These are phyloP conservation scores for Aphis craccivora DNA, from an alignment of 1,140 invertebrate genomes.

Conservation along the genomic window DNA sequence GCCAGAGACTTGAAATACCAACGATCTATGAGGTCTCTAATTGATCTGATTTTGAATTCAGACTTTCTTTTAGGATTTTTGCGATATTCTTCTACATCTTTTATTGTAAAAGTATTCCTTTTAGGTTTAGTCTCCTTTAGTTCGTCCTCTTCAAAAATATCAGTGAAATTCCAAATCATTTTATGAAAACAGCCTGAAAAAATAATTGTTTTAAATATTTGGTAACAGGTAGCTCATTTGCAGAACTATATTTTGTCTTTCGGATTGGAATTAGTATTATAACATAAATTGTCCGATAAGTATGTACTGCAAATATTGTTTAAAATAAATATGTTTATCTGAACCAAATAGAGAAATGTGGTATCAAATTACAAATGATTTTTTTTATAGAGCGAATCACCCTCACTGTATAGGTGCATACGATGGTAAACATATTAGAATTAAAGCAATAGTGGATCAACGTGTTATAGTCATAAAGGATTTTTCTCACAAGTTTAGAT, in stretches of 20 bases:
- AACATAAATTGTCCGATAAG: not conserved
- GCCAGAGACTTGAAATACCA: no score
- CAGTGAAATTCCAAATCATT: not conserved
- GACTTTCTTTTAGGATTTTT: no score
- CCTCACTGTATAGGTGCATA: not conserved
- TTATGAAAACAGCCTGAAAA: not conserved
- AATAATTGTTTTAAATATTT: slow-evolving; percentile 29
- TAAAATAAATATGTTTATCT: not conserved
- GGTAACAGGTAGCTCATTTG: not conserved
- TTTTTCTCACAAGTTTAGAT: no score
- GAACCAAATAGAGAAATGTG: not conserved
- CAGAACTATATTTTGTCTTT: not conserved
- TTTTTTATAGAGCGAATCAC: not conserved
- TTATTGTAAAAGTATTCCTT: no score
- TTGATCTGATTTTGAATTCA: no score
- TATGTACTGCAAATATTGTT: not conserved
- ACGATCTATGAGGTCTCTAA: no score
- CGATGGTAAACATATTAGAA: no score
- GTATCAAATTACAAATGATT: slow-evolving; percentile 4
- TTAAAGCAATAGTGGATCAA: no score
- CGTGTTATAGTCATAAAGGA: no score
- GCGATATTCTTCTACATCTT: no score
- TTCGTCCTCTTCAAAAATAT: no score
- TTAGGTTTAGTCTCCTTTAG: no score
- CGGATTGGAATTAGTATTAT: not conserved